Base-by-base conservation (phyloP, 2,888 invertebrate species). In the Copidosoma aretas region DNA sequence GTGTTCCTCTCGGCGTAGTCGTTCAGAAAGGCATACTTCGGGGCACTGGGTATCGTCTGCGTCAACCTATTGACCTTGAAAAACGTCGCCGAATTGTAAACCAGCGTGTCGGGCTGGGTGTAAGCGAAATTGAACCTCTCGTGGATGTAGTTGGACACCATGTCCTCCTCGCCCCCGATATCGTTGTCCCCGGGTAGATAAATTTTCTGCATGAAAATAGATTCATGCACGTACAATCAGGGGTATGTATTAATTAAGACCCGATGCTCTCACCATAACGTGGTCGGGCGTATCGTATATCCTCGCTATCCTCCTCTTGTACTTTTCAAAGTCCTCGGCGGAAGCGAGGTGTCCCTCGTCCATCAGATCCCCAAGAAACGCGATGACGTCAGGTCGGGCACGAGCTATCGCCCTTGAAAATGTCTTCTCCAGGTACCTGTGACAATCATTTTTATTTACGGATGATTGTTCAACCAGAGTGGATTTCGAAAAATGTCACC, bases 161-260 rank as follows among this genome's bases (percentile, higher is more conserved):
- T 87, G 77, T 92, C 91, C 71, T 88, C 91, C 84, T 98, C 98
- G 17, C 98, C 98, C 10, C 98, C 98, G 68, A 98, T 94, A 81
- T 98, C 98, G 84, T 98, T 98, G 82, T 98, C 98, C 8, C 98
- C 98, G 22, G 97, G 94, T 72, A 98, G 84, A 87, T 92, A 96
- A 63, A 98, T 86, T 84, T 89, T 89, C 92, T 93, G 84, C 85
- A 58, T 63, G 53, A 56, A 19, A 25, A 57, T 51, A 17, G 32
- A 59, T n/a, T n/a, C n/a, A n/a, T n/a, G n/a, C n/a, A n/a, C n/a
- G n/a, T n/a, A n/a, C n/a, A n/a, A n/a, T n/a, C n/a, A n/a, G n/a
- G n/a, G n/a, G n/a, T n/a, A n/a, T n/a, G n/a, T n/a, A n/a, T n/a
- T n/a, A n/a, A n/a, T n/a, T n/a, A n/a, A n/a, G n/a, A n/a, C n/a